Percentiles rank a stretch among this genome's conserved stretches.
phyloP scores from a whole-genome alignment of 2,113 vertebrate genomes.

The Xiphophorus hellerii region DNA sequence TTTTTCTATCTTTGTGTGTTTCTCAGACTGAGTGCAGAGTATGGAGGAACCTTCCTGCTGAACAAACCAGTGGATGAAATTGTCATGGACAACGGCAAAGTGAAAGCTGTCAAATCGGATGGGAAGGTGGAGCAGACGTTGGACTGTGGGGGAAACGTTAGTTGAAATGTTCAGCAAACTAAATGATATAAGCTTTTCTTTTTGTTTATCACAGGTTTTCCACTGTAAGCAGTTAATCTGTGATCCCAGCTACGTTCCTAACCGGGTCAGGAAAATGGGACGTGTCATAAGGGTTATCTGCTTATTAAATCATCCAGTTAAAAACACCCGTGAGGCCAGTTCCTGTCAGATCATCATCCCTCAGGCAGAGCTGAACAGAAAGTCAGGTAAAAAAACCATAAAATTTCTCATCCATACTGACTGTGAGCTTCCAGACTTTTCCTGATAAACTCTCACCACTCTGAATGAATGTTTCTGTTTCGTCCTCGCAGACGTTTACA shows the following conservation, averaged over 20 bases:
- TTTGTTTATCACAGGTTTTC: conserved; percentile 80
- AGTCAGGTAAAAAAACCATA: conserved; percentile 83
- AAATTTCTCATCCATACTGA: background rate
- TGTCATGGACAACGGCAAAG: conserved; percentile 88
- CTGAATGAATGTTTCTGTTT: background rate
- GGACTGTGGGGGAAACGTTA: background rate
- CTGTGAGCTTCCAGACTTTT: background rate
- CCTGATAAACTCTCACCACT: background rate
- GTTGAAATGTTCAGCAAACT: background rate
- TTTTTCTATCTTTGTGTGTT: conserved; percentile 14
- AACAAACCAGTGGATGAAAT: conserved; percentile 93
- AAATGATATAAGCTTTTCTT: background rate
- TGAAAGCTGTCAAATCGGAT: conserved; percentile 91
- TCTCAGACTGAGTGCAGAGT: conserved; percentile 89
- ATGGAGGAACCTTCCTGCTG: conserved; percentile 91
- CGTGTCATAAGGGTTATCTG: conserved; percentile 92
- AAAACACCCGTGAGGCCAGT: conserved; percentile 90
- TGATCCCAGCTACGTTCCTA: conserved; percentile 89
- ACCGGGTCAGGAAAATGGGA: conserved; percentile 88
- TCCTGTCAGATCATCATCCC: conserved; percentile 98
- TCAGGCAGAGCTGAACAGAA: conserved; percentile 90
- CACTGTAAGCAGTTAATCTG: conserved; percentile 97
- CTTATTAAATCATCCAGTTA: conserved; percentile 93
- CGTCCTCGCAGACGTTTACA: conserved; percentile 88
- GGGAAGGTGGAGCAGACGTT: conserved; percentile 82